These are phyloP conservation scores for Melozone crissalis DNA, from an alignment of 2,113 vertebrate genomes.

Conservation along the genomic window DNA sequence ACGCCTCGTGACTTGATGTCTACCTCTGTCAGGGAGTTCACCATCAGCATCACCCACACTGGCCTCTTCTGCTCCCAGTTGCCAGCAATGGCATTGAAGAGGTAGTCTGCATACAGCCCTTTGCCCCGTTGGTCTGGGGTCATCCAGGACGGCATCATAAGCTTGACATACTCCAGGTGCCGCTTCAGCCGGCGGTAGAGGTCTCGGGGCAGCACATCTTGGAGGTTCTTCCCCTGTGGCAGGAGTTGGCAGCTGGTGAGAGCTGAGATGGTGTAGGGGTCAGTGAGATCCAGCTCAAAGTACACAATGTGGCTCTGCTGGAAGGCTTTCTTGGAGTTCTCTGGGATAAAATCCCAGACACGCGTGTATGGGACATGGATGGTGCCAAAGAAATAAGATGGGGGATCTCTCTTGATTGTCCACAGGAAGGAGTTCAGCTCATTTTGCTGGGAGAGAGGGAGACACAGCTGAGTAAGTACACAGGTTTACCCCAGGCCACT, in stretches of 20 bases:
- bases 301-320: constrained; percentile 86
- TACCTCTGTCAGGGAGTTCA: constrained; percentile 86
- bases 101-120: constrained; percentile 88
- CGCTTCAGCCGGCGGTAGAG: constrained; percentile 82
- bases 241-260: constrained; percentile 87
- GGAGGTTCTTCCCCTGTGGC: constrained; percentile 85
- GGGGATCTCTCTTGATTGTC: constrained; percentile 88
- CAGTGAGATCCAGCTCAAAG: constrained; percentile 88
- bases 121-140: constrained; percentile 87
- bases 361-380: constrained; percentile 88
- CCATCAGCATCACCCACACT: constrained; percentile 91
- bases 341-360: constrained; percentile 89
- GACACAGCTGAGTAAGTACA: constrained; percentile 19
- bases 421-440: constrained; percentile 91
- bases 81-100: constrained; percentile 89
- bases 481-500: neutral
- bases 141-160: constrained; percentile 92
- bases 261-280: constrained; percentile 85
- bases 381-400: constrained; percentile 88
- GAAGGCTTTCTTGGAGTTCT: constrained; percentile 89
- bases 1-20: constrained; percentile 85
- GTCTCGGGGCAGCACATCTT: constrained; percentile 84
- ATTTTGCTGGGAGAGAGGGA: constrained; percentile 78
- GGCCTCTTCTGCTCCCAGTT: constrained; percentile 90
- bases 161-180: constrained; percentile 88